phyloP scores from a whole-genome alignment of 2,888 invertebrate genomes.

The Cephus pulcher region DNA sequence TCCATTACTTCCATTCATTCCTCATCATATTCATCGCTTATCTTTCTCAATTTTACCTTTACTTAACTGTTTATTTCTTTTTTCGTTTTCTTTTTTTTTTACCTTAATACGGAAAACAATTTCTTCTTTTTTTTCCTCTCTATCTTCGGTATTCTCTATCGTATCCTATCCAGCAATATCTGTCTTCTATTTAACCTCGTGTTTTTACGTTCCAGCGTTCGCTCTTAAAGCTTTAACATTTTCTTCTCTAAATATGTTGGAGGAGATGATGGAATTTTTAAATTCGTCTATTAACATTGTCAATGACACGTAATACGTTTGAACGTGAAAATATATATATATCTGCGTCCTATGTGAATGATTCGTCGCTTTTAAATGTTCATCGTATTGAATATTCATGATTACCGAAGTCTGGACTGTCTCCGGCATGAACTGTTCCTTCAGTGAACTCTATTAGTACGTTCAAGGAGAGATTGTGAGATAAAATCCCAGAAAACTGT shows the following conservation, averaged over 20 bases:
- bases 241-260: background rate
- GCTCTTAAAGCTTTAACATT: background rate
- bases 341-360: background rate
- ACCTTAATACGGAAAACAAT: background rate
- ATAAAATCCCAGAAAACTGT: background rate
- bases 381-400: background rate
- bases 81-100: background rate
- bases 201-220: background rate
- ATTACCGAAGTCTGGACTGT: background rate
- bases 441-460: background rate
- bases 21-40: constrained; percentile 37
- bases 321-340: background rate
- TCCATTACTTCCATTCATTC: constrained; percentile 28
- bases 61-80: background rate
- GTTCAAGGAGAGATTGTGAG: background rate
- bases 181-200: background rate
- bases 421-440: background rate
- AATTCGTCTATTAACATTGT: background rate
- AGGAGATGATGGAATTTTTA: background rate
- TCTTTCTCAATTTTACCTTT: background rate
- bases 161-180: background rate
- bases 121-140: background rate
- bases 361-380: background rate
- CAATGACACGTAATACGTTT: background rate
- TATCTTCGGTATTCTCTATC: background rate